Base-by-base conservation (phyloP, 2,888 invertebrate species). In the Stegana nigrithorax region DNA sequence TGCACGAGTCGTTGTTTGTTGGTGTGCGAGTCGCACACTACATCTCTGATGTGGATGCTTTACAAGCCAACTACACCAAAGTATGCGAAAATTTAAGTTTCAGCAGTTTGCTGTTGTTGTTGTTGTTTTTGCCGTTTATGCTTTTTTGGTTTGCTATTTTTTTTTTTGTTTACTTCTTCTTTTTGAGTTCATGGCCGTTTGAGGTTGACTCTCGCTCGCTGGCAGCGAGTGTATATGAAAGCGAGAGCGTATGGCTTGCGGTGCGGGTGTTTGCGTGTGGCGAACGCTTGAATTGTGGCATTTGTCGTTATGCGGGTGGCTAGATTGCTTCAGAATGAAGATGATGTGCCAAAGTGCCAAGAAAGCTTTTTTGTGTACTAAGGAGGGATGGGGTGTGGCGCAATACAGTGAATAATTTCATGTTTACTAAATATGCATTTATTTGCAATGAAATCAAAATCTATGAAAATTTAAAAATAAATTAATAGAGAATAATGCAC, bases 121-220 rank as follows among this genome's bases (percentile, higher is more conserved):
- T 4, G 8, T 12, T 27, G 29, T 44, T 8, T 44, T 29, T 45
- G 45, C n/a, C n/a, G n/a, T n/a, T n/a, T n/a, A n/a, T n/a, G n/a
- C n/a, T 44, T 17, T 32, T 55, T 55, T 55, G 36, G 53, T 55
- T 55, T 36, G 3, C 27, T 53, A 32, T 23, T 23, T n/a, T n/a
- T 32, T 27, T n/a, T 14, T 29, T 53, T 51, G 51, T 17, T 53
- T 53, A 29, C 10, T 14, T 53, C 29, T 50, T 47, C 25, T 23
- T 55, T 17, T 36, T 55, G 53, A 55, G 53, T 55, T 55, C 53
- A 55, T 55, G 53, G 53, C 21, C 53, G 53, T 55, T 55, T 55
- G 53, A 55, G 53, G 53, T 55, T 55, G 53, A 55, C 21, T 55
- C 36, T 47, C 10, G n/a, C n/a, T n/a, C n/a, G n/a, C n/a, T n/a